phyloP scores from a whole-genome alignment of 2,888 invertebrate genomes.

The Kryphioiulus occultus region DNA sequence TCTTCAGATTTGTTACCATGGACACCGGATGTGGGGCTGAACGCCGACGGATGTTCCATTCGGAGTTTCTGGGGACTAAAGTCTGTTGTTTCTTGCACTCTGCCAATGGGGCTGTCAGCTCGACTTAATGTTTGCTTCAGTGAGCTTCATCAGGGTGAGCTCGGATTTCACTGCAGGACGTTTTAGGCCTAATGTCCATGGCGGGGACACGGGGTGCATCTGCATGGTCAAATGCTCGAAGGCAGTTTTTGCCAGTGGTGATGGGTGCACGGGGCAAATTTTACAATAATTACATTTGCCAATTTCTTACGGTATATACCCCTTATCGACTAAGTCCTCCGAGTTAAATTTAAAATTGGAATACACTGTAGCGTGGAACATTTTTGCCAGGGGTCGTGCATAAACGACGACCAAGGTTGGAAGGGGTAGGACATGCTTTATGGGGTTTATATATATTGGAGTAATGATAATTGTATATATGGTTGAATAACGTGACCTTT shows the following conservation, averaged over 20 bases:
- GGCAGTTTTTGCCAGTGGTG: neutral
- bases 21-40: constrained; percentile 17
- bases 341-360: too few species aligned
- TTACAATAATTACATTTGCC: neutral
- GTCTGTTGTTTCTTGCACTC: neutral
- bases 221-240: neutral
- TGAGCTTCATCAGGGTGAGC: neutral
- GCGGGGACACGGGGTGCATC: too few species aligned
- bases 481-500: too few species aligned
- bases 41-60: neutral
- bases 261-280: neutral
- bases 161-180: constrained; percentile 3
- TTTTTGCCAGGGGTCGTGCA: too few species aligned
- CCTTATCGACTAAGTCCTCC: too few species aligned
- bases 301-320: neutral
- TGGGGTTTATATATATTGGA: too few species aligned
- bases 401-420: too few species aligned
- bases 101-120: neutral
- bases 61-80: neutral
- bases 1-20: neutral
- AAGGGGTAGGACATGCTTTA: too few species aligned
- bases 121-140: constrained; percentile 4
- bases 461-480: too few species aligned
- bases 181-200: neutral
- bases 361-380: too few species aligned